Base-by-base conservation (phyloP, 23 tunicate species). In the Ascidia mentula region DNA sequence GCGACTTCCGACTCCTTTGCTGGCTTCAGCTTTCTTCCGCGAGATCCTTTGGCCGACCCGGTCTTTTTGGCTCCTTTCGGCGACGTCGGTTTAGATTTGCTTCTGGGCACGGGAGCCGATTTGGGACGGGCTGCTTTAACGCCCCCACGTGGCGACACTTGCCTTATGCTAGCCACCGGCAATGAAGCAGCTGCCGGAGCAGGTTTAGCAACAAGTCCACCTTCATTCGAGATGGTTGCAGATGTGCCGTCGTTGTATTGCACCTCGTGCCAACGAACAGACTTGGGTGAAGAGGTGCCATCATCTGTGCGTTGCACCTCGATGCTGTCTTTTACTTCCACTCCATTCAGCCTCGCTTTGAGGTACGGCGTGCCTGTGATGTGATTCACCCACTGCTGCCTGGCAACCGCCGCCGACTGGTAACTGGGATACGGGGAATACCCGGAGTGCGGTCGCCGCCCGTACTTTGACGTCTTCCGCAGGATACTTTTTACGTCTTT, bases 181-280 rank as follows among this genome's bases (percentile, higher is more conserved):
- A 79, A 45, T 0, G 79, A 79, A 28, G 83, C 69, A 0, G 78
- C 42, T 15, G 30, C 45, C 28, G n/a, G 45, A 0, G 33, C 38
- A 2, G 46, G 40, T 72, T 35, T 72, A 5, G 79, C 72, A 36
- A 71, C 53, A 24, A 32, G 36, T 60, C 83, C 84, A 13, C 79
- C 6, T 31, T 79, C 80, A n/a, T n/a, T n/a, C 38, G 82, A 74
- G 0, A 91, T 40, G 26, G 87, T 78, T 26, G 90, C 85, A 34
- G 96, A 91, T 20, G 97, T 92, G 28, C 97, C 97, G 39, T 92
- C 97, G 69, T 92, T 82, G 72, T 87, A 92, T 35, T 87, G 97
- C 24, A 92, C 75, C 46, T 92, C 88, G 46, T 92, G 86, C 97
- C 97, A 92, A 34, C 86, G 79, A 0, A 92, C 97, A 24, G 90